Base-by-base conservation (phyloP, 2,888 invertebrate genomes). In the Schrankia costaestrigalis region DNA sequence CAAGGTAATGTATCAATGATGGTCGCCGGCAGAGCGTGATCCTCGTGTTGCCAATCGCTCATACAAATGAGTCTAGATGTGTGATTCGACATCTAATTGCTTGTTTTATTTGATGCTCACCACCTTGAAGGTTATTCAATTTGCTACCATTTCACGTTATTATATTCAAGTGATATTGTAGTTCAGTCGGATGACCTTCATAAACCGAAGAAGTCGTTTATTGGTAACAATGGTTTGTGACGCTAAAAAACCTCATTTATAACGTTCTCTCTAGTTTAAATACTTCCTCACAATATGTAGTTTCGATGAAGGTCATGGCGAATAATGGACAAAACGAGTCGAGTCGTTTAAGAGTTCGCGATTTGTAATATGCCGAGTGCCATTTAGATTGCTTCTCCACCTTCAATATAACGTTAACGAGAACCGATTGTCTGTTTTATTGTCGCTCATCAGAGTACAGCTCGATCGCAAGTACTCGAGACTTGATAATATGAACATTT, bases 21-120 rank as follows among this genome's bases (percentile, higher is more conserved):
- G 56, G 56, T 30, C 41, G 29, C 39, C 39, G 40, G 30, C 31
- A 31, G 52, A 29, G 35, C 26, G 29, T 19, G 18, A 10, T 13
- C 13, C 34, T 11, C 11, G 39, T 53, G 48, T 51, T 60, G 55
- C 64, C 57, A 41, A 46, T 48, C 46, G 41, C 34, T 52, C 63
- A 70, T 71, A 71, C 63, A 67, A 69, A 75, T 71, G 57, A 55
- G 44, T 44, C 37, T 28, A 31, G 34, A 25, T 13, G 24, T 63
- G 64, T 67, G 63, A 62, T 57, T 48, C 35, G 61, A 41, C 54
- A 67, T 47, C 49, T 30, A 49, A 63, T 61, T 58, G 44, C 31
- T 27, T 34, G 9, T 21, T 21, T 21, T 18, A 53, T 59, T 63
- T 51, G 11, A 30, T 40, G 25, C 35, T 26, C 22, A 35, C 10